Conservation (phyloP, 2,797 vertebrate species). For the Ptychobarbus kaznakovi region DNA sequence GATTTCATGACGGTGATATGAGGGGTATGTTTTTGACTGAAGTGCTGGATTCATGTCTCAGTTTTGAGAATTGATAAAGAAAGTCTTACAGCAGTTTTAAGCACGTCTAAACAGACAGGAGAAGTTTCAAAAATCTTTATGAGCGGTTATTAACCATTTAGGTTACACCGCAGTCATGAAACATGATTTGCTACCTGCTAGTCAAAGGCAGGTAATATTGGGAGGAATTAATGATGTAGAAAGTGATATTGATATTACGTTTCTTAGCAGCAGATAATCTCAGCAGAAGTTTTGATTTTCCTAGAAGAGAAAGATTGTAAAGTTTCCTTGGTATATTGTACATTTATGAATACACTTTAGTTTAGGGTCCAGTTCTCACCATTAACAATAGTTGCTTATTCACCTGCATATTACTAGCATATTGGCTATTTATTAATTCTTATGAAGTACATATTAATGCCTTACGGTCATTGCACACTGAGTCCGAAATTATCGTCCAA, state of each 20-base stretch:
- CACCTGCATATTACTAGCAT: background rate
- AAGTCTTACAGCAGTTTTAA: background rate
- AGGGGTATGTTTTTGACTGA: background rate
- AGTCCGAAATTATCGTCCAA: too few species aligned
- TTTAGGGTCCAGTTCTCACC: too few species aligned
- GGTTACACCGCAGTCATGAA: background rate
- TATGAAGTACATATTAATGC: background rate
- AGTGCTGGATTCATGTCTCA: background rate
- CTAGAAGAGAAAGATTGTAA: too few species aligned
- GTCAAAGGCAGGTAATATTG: background rate
- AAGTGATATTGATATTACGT: too few species aligned
- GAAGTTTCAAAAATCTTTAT: background rate
- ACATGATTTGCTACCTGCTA: background rate
- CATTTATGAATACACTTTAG: too few species aligned
- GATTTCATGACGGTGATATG: background rate
- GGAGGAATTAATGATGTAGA: background rate
- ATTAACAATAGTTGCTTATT: background rate
- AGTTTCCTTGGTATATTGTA: too few species aligned
- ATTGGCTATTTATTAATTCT: background rate
- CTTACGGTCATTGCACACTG: too few species aligned
- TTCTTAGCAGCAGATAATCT: background rate
- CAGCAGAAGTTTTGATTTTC: background rate
- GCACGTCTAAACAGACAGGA: background rate
- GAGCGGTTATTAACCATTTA: background rate
- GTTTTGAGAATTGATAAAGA: background rate